Evolutionary conservation across 2,797 vertebrate species (phyloP).

Genomic region (Eutrigla gurnardus): DNA sequence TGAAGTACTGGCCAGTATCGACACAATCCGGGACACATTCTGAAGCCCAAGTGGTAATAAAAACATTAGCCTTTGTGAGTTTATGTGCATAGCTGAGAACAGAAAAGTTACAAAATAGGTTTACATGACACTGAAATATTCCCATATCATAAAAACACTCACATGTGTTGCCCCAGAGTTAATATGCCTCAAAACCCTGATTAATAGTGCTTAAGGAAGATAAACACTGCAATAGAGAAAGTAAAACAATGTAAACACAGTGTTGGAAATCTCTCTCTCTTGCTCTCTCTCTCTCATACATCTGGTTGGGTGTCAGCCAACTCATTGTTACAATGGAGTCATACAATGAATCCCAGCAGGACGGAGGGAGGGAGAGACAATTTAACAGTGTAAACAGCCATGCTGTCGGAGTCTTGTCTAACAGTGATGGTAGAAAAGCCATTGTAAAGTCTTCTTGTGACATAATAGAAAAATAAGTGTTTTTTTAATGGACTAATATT

Average conservation of each 20-base stretch:
- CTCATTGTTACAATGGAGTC: slow-evolving; percentile 41
- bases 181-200: slow-evolving; percentile 26
- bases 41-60: slow-evolving; percentile 3
- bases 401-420: slow-evolving; percentile 16
- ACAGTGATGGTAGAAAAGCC: slow-evolving; percentile 10
- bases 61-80: background rate
- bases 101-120: slow-evolving; percentile 8
- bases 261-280: slow-evolving; percentile 21
- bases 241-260: slow-evolving; percentile 33
- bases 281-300: slow-evolving; percentile 30
- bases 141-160: slow-evolving; percentile 24
- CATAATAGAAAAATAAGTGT: background rate
- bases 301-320: slow-evolving; percentile 55
- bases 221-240: slow-evolving; percentile 36
- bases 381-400: slow-evolving; percentile 31
- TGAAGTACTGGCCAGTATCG: background rate
- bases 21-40: slow-evolving; percentile 4
- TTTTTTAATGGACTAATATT: background rate
- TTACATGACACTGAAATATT: slow-evolving; percentile 13
- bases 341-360: slow-evolving; percentile 48
- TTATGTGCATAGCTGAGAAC: slow-evolving; percentile 1
- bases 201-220: slow-evolving; percentile 31
- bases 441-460: slow-evolving; percentile 7
- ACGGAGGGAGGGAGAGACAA: slow-evolving; percentile 23
- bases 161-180: slow-evolving; percentile 26